Conservation (phyloP, 2,888 invertebrate genomes). For the Lithosia quadra region DNA sequence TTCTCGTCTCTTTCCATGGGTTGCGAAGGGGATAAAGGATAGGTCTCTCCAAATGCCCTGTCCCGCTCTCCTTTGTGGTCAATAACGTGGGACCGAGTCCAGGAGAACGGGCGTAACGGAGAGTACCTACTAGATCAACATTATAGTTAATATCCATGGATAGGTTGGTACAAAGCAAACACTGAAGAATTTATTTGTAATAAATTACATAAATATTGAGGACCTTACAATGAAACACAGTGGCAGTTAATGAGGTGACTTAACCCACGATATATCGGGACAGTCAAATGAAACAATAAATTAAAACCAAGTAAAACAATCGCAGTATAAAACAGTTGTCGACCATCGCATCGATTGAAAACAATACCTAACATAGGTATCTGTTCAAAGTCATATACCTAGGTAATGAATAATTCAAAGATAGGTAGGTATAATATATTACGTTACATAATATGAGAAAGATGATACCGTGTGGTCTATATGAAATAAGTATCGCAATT, state of each 20-base stretch:
- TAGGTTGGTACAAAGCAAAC: background rate
- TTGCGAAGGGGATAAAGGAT: background rate
- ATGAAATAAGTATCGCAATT: slow-evolving; percentile 32
- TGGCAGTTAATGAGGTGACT: background rate
- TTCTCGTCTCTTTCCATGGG: background rate
- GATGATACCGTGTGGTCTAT: slow-evolving; percentile 36
- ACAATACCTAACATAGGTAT: slow-evolving; percentile 2
- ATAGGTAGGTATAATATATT: background rate
- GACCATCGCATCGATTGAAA: background rate
- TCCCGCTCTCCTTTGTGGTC: too few species aligned
- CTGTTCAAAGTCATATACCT: slow-evolving; percentile 13
- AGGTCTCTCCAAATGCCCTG: background rate
- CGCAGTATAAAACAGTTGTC: background rate
- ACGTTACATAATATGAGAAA: slow-evolving; percentile 25
- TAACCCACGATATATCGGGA: background rate
- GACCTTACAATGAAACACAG: background rate
- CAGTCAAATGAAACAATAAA: background rate
- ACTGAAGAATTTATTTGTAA: background rate
- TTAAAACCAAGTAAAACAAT: background rate
- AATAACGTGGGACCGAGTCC: too few species aligned
- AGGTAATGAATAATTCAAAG: background rate
- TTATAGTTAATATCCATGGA: too few species aligned
- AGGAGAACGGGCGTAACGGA: too few species aligned
- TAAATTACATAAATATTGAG: background rate
- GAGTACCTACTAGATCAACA: too few species aligned